Percentiles rank a stretch among this genome's conserved stretches.
phyloP scores from a whole-genome alignment of 2,797 vertebrate species.

The Naso thynnoides region DNA sequence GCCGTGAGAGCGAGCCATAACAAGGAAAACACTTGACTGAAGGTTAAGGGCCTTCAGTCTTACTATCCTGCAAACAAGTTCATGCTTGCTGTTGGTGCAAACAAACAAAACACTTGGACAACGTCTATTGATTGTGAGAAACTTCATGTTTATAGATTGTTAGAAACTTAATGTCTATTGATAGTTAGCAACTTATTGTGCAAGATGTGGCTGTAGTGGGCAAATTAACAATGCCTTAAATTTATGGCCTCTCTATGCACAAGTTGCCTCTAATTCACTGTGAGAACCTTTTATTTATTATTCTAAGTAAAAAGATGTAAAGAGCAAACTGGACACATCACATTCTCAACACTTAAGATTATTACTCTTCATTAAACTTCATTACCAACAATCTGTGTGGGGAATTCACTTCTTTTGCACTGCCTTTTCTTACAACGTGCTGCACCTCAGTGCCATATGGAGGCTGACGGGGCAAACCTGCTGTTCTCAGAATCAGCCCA shows the following conservation, averaged over 20 bases:
- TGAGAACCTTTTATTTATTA: neutral
- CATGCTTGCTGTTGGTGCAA: conserved; percentile 31
- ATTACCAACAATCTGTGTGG: conserved; percentile 7
- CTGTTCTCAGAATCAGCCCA: conserved; percentile 36
- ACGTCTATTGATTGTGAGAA: conserved; percentile 1
- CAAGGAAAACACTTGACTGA: conserved; percentile 58
- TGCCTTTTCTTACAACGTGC: conserved; percentile 24
- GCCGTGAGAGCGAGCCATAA: conserved; percentile 62
- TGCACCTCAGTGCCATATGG: conserved; percentile 51
- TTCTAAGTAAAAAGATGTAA: conserved; percentile 5
- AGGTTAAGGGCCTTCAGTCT: conserved; percentile 50
- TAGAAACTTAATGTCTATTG: neutral
- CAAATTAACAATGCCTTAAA: conserved; percentile 38
- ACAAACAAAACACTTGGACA: conserved; percentile 31
- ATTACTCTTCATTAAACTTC: conserved; percentile 3
- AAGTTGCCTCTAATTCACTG: conserved; percentile 35
- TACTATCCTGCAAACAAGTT: conserved; percentile 47
- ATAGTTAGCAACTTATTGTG: conserved; percentile 12
- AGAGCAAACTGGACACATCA: conserved; percentile 8
- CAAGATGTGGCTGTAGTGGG: conserved; percentile 21
- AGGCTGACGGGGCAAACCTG: conserved; percentile 47
- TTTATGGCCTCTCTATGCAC: conserved; percentile 35
- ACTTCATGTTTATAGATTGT: conserved; percentile 1
- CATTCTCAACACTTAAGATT: neutral
- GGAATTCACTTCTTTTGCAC: neutral